phyloP scores from a whole-genome alignment of 2,888 invertebrate genomes.

The Andrena chrysosceles region DNA sequence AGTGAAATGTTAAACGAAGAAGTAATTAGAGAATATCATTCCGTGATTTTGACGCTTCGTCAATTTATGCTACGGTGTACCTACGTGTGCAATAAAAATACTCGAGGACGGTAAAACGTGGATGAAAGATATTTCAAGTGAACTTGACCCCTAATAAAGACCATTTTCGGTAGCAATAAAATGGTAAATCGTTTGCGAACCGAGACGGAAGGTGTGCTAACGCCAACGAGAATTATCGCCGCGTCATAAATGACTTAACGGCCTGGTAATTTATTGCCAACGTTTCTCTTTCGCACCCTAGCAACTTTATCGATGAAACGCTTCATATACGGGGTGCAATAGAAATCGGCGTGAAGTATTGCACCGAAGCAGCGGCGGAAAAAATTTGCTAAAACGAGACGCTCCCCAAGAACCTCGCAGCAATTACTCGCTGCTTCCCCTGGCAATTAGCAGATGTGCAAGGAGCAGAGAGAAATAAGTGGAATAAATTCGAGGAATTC shows the following conservation, averaged over 20 bases:
- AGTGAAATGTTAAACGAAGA: not conserved
- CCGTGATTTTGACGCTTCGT: no score
- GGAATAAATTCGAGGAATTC: not conserved
- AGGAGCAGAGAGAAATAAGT: not conserved
- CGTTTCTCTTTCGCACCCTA: conserved; percentile 24
- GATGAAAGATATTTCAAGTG: conserved; percentile 1
- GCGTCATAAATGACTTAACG: conserved; percentile 42
- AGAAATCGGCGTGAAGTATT: conserved; percentile 22
- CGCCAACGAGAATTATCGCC: conserved; percentile 38
- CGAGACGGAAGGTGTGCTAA: not conserved
- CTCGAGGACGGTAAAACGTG: not conserved
- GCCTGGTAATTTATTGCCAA: conserved; percentile 41
- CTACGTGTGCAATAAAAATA: not conserved
- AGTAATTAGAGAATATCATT: not conserved
- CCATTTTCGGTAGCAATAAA: conserved; percentile 26
- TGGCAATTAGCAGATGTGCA: not conserved
- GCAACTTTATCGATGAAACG: not conserved
- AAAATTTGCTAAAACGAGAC: not conserved
- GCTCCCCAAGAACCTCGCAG: not conserved
- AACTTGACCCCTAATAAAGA: not conserved
- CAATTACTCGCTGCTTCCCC: not conserved
- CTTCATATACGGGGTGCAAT: not conserved
- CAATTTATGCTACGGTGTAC: no score
- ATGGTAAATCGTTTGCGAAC: conserved; percentile 21
- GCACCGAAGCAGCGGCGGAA: not conserved